A percentile compares a stretch with the other conserved stretches of the same genome.
These are phyloP conservation scores for Malacoraja senta DNA, from an alignment of 2,797 vertebrate genomes.

Conservation along the genomic window DNA sequence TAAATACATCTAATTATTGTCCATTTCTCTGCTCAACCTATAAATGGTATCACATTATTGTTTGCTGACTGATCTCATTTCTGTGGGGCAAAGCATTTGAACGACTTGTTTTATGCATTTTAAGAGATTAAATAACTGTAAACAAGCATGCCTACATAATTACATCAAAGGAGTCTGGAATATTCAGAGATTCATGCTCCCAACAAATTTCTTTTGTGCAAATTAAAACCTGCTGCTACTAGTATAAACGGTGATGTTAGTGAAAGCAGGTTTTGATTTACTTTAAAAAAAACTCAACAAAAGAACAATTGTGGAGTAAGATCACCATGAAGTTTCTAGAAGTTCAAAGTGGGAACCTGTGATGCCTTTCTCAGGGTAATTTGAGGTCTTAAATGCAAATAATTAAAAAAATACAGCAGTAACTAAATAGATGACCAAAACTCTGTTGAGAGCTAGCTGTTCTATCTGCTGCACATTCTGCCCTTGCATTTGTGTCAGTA, in stretches of 20 bases:
- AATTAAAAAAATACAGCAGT: not conserved
- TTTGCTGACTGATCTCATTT: constrained; percentile 1
- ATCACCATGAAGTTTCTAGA: not conserved
- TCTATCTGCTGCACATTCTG: too few relatives aligned
- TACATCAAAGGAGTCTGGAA: not conserved
- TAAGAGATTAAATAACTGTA: constrained; percentile 2
- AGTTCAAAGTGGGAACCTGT: not conserved
- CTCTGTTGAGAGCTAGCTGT: not conserved
- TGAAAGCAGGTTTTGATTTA: not conserved
- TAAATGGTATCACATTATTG: not conserved
- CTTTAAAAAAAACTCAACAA: not conserved
- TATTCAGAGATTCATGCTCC: not conserved
- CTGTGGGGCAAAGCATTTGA: not conserved
- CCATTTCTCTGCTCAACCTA: not conserved
- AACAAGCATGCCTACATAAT: not conserved
- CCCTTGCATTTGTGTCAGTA: not conserved
- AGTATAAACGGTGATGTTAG: not conserved
- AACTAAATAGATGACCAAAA: not conserved
- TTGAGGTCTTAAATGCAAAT: not conserved
- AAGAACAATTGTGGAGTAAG: not conserved
- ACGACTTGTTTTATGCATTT: not conserved
- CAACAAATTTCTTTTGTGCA: not conserved
- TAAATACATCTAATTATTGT: not conserved
- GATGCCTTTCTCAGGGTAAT: not conserved
- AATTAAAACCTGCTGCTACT: not conserved